Percentiles rank a stretch among this genome's conserved stretches.
Evolutionary conservation across 2,113 vertebrate genomes (phyloP).

Genomic region (Dascyllus trimaculatus): DNA sequence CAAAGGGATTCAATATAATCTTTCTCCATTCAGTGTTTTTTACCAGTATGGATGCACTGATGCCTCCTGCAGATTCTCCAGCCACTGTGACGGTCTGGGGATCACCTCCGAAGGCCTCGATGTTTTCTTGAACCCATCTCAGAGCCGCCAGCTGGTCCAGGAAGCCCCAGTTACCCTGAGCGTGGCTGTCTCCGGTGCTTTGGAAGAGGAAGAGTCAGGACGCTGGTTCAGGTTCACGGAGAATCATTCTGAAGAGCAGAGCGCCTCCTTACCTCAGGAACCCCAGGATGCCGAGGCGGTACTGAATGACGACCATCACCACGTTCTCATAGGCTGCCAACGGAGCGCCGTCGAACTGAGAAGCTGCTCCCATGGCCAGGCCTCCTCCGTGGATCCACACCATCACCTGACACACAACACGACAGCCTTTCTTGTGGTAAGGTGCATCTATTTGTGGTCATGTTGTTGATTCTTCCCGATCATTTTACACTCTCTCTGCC

Average conservation of each 20-base stretch:
- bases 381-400: slow-evolving; percentile 91
- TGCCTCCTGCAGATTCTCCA: slow-evolving; percentile 86
- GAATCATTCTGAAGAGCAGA: not conserved
- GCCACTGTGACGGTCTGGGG: slow-evolving; percentile 86
- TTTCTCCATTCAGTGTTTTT: not conserved
- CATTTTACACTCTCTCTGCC: too few species aligned
- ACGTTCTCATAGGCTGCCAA: slow-evolving; percentile 87
- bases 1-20: too few species aligned
- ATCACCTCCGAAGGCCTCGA: slow-evolving; percentile 87
- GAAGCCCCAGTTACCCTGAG: slow-evolving; percentile 87
- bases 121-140: slow-evolving; percentile 88
- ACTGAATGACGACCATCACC: slow-evolving; percentile 88
- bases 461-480: too few species aligned
- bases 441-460: too few species aligned
- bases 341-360: slow-evolving; percentile 83
- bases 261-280: slow-evolving; percentile 85
- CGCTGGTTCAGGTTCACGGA: not conserved
- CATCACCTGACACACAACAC: slow-evolving; percentile 85
- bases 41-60: slow-evolving; percentile 84
- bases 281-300: slow-evolving; percentile 87
- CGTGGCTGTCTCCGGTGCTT: slow-evolving; percentile 86
- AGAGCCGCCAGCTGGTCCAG: slow-evolving; percentile 88
- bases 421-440: too few species aligned
- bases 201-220: not conserved
- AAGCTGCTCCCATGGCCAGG: slow-evolving; percentile 79